A percentile compares a stretch with the other conserved stretches of the same genome.
Conservation (phyloP, 2,113 vertebrate species). For the Clarias magur region DNA sequence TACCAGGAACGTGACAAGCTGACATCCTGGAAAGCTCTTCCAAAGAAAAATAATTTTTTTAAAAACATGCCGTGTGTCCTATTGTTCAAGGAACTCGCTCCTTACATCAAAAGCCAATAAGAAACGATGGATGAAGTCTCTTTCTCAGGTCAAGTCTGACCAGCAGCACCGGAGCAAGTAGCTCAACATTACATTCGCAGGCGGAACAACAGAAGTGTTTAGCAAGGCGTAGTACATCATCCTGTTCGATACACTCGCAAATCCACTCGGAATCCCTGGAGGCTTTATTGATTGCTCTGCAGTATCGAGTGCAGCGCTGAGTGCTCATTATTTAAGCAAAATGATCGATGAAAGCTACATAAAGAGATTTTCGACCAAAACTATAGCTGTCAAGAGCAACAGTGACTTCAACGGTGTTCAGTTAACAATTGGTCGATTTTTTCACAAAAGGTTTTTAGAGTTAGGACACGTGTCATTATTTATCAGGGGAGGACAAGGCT, state of each 20-base stretch:
- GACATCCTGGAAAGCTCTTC: conserved; percentile 6
- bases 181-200: background rate
- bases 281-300: conserved; percentile 31
- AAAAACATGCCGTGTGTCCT: background rate
- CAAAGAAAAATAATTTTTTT: background rate
- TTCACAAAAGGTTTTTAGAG: background rate
- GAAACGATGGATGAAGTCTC: conserved; percentile 3
- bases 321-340: conserved; percentile 16
- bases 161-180: background rate
- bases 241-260: background rate
- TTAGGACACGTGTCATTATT: background rate
- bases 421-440: background rate
- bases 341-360: background rate
- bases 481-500: background rate
- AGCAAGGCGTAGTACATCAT: background rate
- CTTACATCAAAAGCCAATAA: conserved; percentile 9
- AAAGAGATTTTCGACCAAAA: background rate
- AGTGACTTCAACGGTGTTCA: background rate
- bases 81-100: background rate
- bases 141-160: background rate
- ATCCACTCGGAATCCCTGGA: background rate
- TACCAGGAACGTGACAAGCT: conserved; percentile 11
- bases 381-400: background rate
- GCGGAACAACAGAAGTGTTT: background rate
- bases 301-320: conserved; percentile 9